phyloP scores from a whole-genome alignment of 2,113 vertebrate species.

The Eublepharis macularius region DNA sequence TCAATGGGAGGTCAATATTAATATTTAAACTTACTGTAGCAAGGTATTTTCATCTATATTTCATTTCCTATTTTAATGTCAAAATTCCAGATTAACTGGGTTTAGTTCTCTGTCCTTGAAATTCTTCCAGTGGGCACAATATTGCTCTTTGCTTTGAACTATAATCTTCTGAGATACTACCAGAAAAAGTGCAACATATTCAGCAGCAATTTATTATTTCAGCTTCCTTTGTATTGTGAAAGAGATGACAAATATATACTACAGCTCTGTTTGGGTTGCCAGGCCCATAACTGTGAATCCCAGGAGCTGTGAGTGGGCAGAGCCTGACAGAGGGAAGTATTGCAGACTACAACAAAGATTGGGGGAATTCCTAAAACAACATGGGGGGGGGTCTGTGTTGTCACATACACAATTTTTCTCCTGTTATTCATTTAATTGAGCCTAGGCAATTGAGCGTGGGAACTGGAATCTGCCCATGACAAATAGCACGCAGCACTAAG shows the following conservation, averaged over 20 bases:
- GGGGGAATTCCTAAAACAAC: no score
- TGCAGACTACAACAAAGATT: no score
- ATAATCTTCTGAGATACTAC: slow-evolving; percentile 32
- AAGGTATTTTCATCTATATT: slow-evolving; percentile 56
- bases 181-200: slow-evolving; percentile 26
- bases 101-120: slow-evolving; percentile 42
- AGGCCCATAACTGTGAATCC: no score
- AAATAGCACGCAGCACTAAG: no score
- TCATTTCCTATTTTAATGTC: slow-evolving; percentile 57
- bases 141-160: slow-evolving; percentile 39
- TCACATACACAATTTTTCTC: no score
- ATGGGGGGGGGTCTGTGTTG: no score
- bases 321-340: no score
- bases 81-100: slow-evolving; percentile 42
- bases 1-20: slow-evolving; percentile 40
- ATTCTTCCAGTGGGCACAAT: slow-evolving; percentile 39
- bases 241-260: neutral
- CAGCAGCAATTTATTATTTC: slow-evolving; percentile 27
- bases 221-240: slow-evolving; percentile 18
- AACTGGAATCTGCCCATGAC: no score
- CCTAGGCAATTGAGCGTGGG: no score
- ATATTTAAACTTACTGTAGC: slow-evolving; percentile 63
- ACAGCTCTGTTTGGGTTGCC: neutral
- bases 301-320: no score
- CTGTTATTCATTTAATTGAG: no score